Conservation (phyloP, 2,888 invertebrate genomes). For the Dorcus hopei region DNA sequence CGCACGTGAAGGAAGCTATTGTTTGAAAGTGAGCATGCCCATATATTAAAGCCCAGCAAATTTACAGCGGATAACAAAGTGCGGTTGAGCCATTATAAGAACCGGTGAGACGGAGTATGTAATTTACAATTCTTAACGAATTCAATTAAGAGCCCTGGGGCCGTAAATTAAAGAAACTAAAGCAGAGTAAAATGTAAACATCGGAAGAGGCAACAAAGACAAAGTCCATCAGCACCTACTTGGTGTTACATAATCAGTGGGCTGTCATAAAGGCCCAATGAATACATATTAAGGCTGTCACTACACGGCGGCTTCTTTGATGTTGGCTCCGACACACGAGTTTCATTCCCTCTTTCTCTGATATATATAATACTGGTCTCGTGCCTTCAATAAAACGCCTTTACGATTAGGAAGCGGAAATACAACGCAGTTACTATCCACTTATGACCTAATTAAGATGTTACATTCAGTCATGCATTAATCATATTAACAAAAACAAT, state of each 20-base stretch:
- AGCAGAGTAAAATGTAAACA: slow-evolving; percentile 27
- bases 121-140: slow-evolving; percentile 28
- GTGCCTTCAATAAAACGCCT: slow-evolving; percentile 6
- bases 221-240: slow-evolving; percentile 36
- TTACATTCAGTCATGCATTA: too few species aligned
- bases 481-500: too few species aligned
- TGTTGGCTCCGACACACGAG: slow-evolving; percentile 31
- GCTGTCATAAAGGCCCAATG: slow-evolving; percentile 39
- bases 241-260: slow-evolving; percentile 37
- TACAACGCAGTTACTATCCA: slow-evolving; percentile 3
- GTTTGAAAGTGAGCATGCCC: too few species aligned
- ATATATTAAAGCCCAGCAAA: too few species aligned
- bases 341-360: slow-evolving; percentile 27
- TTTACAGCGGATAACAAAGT: too few species aligned
- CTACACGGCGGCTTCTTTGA: slow-evolving; percentile 35
- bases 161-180: slow-evolving; percentile 28
- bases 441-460: too few species aligned
- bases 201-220: slow-evolving; percentile 27
- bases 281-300: slow-evolving; percentile 37
- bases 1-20: too few species aligned
- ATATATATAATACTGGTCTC: slow-evolving; percentile 13
- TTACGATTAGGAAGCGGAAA: slow-evolving; percentile 17
- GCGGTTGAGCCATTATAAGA: background rate
- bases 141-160: slow-evolving; percentile 28
- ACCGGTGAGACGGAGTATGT: slow-evolving; percentile 8